Percentiles rank a stretch among this genome's conserved stretches.
These are phyloP conservation scores for human DNA, from an alignment of 2,113 vertebrate species.

Conservation along the genomic window GRCh38 chr6:107406501-107407000, in stretches of 20 bases:
- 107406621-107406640: background rate
- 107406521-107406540: slow-evolving; percentile 10
- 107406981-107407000: background rate
- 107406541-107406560: background rate
- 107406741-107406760: background rate
- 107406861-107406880: background rate
- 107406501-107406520: slow-evolving; percentile 13
- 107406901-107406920: background rate
- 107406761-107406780: background rate
- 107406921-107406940: background rate
- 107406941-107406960: background rate
- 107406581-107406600: background rate
- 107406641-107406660: background rate
- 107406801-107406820: background rate
- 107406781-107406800: background rate
- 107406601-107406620: background rate
- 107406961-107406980: background rate
- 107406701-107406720: background rate
- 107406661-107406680: background rate
- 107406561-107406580: background rate
- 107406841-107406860: background rate
- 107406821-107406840: background rate
- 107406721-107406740: background rate
- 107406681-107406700: background rate
- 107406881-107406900: background rate